A percentile compares a stretch with the other conserved stretches of the same genome.
phyloP scores from a whole-genome alignment of 2,888 invertebrate species.

The Heliconius erato region DNA sequence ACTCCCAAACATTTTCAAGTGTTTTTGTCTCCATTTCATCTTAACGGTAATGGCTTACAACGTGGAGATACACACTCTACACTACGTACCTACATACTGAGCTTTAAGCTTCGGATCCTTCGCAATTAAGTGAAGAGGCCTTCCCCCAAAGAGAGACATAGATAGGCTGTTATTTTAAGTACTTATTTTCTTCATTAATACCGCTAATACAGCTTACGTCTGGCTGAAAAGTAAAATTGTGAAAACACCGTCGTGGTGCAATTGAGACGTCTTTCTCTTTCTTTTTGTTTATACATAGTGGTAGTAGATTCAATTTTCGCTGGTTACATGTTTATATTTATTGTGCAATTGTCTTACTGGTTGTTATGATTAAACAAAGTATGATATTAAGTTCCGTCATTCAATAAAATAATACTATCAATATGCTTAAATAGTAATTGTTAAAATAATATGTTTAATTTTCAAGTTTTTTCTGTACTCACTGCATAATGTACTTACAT shows the following conservation, averaged over 20 bases:
- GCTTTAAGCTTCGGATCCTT: constrained; percentile 27
- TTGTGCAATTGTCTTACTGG: background rate
- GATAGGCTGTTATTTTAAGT: constrained; percentile 30
- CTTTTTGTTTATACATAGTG: background rate
- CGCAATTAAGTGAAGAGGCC: constrained; percentile 29
- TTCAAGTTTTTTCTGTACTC: too few species aligned
- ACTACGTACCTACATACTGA: constrained; percentile 9
- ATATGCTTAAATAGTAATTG: too few species aligned
- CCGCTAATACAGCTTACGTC: constrained; percentile 19
- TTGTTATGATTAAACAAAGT: background rate
- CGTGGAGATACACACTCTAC: constrained; percentile 28
- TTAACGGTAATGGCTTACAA: constrained; percentile 21
- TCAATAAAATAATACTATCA: background rate
- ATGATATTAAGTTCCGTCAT: background rate
- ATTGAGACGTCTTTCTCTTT: too few species aligned
- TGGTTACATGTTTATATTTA: background rate
- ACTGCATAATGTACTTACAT: too few species aligned
- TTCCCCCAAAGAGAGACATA: constrained; percentile 28
- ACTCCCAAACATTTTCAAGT: constrained; percentile 12
- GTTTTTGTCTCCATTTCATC: constrained; percentile 25
- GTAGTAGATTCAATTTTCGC: background rate
- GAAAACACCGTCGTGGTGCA: background rate
- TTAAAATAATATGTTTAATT: too few species aligned
- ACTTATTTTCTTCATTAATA: constrained; percentile 30
- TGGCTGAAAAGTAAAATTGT: background rate